Conservation (phyloP, 1,140 invertebrate species). For the Dolichoris vasculosae region DNA sequence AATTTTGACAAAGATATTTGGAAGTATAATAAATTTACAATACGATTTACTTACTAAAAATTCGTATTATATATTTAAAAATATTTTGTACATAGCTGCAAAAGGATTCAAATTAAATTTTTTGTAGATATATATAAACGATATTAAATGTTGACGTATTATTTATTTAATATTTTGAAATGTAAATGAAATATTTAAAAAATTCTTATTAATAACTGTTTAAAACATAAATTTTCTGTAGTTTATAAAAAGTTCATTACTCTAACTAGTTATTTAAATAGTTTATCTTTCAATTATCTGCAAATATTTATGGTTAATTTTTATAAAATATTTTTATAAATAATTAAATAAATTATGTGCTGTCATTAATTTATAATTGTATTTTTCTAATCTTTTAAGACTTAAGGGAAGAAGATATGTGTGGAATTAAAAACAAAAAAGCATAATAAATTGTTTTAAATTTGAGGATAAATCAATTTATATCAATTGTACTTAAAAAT, state of each 20-base stretch:
- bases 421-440: neutral
- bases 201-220: no score
- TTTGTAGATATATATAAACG: no score
- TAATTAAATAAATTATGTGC: neutral
- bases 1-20: no score
- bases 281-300: no score
- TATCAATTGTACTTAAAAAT: neutral
- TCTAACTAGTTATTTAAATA: neutral
- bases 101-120: no score
- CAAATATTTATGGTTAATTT: no score
- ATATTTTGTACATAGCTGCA: no score
- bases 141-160: neutral
- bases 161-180: neutral
- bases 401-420: slow-evolving; percentile 2
- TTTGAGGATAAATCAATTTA: neutral
- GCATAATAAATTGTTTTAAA: neutral
- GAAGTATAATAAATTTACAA: no score
- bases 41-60: no score
- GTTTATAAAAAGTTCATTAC: neutral
- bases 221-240: no score
- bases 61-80: no score
- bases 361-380: neutral
- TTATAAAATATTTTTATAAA: neutral
- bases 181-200: no score
- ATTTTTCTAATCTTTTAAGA: neutral